Base-by-base conservation (phyloP, 2,113 vertebrate genomes). In the Corythaixoides concolor region DNA sequence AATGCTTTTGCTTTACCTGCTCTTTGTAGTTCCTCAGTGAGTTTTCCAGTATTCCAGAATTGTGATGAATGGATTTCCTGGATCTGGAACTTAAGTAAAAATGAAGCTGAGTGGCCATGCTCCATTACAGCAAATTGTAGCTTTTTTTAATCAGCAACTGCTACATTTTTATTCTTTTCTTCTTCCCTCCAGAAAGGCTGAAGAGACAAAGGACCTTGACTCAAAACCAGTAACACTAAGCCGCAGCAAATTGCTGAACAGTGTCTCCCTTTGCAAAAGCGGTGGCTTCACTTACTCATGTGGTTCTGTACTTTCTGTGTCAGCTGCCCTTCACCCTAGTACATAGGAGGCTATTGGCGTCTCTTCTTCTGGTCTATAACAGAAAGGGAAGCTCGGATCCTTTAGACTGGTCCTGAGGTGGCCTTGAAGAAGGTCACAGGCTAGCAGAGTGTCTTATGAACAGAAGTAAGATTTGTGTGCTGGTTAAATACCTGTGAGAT, bases 1-100 rank as follows among this genome's bases (percentile, higher is more conserved):
- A 97, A 94, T 96, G 92, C 63, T 95, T 96, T 97, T 95, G n/a
- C 95, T 95, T 96, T 94, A 96, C 90, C 89, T 97, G 79, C 66
- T 41, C 90, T 97, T 97, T 97, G 79, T 84, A 95, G 95, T 91
- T 97, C 66, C 91, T 96, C 79, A 82, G 91, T 84, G 83, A 91
- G 37, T 88, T 93, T 97, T 94, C 82, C 86, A 89, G 89, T 85
- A 89, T 97, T 93, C 94, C 94, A 92, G 63, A 90, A 95, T 59
- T 59, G 76, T 95, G 93, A 97, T 96, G 91, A 94, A 95, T 96
- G 85, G 94, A 94, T 96, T 95, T 96, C 79, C 89, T 95, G 88
- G 85, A 88, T 92, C 87, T 96, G 89, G 79, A 96, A 96, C 77
- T 97, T 91, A 96, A 96, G 97, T 97, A 95, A 95, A 97, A 94